Evolutionary conservation across 1,140 invertebrate genomes (phyloP).

Genomic region (Caenorhabditis latens): DNA sequence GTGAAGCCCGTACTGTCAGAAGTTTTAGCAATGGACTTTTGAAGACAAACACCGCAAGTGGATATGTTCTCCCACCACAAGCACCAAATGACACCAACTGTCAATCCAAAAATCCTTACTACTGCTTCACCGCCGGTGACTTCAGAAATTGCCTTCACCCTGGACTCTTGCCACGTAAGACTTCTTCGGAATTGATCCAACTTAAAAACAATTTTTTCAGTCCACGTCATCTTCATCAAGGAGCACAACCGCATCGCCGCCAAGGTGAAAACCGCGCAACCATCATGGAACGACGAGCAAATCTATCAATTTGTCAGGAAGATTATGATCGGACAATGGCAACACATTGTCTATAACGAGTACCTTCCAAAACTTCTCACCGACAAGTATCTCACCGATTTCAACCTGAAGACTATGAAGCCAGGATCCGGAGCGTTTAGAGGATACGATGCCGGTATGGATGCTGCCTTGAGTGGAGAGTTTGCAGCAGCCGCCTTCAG

Average conservation of each 20-base stretch:
- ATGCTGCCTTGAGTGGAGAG: constrained; percentile 58
- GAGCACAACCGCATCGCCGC: constrained; percentile 60
- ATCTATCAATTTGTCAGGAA: constrained; percentile 56
- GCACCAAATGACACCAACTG: constrained; percentile 61
- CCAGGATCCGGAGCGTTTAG: constrained; percentile 12
- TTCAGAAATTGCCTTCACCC: constrained; percentile 64
- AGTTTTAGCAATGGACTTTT: constrained; percentile 26
- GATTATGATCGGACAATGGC: constrained; percentile 51
- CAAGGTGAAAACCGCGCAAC: background rate
- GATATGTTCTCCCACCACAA: constrained; percentile 61
- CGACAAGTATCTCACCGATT: constrained; percentile 39
- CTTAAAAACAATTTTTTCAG: background rate
- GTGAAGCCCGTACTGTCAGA: constrained; percentile 46
- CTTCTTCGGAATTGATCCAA: background rate
- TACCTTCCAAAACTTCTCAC: constrained; percentile 61
- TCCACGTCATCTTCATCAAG: constrained; percentile 60
- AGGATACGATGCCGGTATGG: constrained; percentile 56
- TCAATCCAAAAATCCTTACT: constrained; percentile 57
- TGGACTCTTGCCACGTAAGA: constrained; percentile 58
- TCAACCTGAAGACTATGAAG: constrained; percentile 49
- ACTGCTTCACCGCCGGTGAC: constrained; percentile 61
- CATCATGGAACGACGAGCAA: constrained; percentile 58
- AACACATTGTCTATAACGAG: constrained; percentile 59
- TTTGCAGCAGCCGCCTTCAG: constrained; percentile 62
- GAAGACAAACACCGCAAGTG: background rate